Conservation (phyloP, 1,140 invertebrate species). For the Chironomus tepperi region DNA sequence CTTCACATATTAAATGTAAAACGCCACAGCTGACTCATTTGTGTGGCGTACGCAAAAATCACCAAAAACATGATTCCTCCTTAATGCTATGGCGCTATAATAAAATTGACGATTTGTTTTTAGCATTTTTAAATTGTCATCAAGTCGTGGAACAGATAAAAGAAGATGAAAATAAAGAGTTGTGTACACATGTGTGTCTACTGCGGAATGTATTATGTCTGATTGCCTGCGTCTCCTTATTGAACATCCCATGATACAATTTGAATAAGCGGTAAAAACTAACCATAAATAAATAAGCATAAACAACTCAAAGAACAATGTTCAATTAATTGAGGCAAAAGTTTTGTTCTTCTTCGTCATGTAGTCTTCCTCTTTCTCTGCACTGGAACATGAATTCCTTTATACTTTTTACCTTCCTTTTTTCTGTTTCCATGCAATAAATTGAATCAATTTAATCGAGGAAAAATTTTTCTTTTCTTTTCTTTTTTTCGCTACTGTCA, state of each 20-base stretch:
- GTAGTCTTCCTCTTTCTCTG: not conserved
- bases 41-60: slow-evolving; percentile 1
- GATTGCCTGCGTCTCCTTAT: not conserved
- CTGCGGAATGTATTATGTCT: not conserved
- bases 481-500: not conserved
- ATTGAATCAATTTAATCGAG: not conserved
- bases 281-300: not conserved
- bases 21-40: slow-evolving; percentile 12
- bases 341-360: not conserved
- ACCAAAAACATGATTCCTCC: not conserved
- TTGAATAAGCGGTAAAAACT: not conserved
- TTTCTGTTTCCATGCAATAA: not conserved
- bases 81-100: not conserved
- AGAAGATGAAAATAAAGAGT: too few relatives aligned
- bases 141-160: too few relatives aligned
- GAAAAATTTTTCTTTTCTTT: not conserved
- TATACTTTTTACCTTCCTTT: not conserved
- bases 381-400: not conserved
- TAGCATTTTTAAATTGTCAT: not conserved
- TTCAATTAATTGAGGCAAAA: slow-evolving; percentile 9
- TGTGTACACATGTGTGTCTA: too few relatives aligned
- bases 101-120: not conserved
- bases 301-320: not conserved
- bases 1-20: too few relatives aligned
- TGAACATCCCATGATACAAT: not conserved